Percentiles rank a stretch among this genome's conserved stretches.
These are phyloP conservation scores for Phalera bucephala DNA, from an alignment of 2,888 invertebrate species.

Conservation along the genomic window DNA sequence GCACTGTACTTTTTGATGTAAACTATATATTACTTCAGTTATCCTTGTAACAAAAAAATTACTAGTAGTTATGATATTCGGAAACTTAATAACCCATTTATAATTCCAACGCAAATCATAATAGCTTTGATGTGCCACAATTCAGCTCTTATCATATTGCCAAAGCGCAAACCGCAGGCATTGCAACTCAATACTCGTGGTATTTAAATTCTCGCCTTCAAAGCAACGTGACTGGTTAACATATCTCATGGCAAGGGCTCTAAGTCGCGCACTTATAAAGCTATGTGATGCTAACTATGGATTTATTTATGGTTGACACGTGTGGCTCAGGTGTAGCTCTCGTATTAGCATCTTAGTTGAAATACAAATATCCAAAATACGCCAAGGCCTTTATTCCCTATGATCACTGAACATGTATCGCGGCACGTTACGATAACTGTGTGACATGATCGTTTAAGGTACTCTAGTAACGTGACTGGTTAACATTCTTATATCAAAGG, in stretches of 20 bases:
- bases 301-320: conserved; percentile 44
- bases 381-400: no score
- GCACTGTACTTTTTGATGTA: no score
- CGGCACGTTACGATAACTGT: no score
- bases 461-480: no score
- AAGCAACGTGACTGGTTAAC: conserved; percentile 50
- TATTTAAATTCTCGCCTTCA: conserved; percentile 39
- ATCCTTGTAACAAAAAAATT: no score
- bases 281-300: conserved; percentile 29
- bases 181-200: conserved; percentile 18
- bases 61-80: no score
- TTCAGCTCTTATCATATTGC: conserved; percentile 5
- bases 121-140: not conserved
- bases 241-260: conserved; percentile 40
- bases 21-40: no score
- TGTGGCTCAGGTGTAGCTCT: conserved; percentile 48
- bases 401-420: no score
- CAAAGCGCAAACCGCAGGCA: conserved; percentile 18
- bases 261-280: conserved; percentile 35
- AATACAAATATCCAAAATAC: conserved; percentile 51
- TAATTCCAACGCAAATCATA: not conserved
- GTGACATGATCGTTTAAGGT: no score
- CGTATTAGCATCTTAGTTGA: conserved; percentile 49
- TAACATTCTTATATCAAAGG: no score
- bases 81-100: no score